These are phyloP conservation scores for Stenurella melanura DNA, from an alignment of 2,888 invertebrate species.

Conservation along the genomic window DNA sequence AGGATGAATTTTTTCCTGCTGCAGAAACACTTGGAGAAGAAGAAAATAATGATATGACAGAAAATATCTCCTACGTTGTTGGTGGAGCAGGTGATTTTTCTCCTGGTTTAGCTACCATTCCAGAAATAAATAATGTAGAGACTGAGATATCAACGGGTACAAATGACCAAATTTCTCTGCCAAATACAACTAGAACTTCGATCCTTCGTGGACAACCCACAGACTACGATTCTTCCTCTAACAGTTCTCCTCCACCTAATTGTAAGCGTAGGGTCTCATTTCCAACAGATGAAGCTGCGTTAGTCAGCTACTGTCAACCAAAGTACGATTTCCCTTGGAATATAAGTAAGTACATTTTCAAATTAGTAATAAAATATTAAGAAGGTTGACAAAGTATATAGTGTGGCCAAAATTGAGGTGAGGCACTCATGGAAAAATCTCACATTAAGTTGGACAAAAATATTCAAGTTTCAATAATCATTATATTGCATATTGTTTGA, in stretches of 20 bases:
- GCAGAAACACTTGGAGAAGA: conserved; percentile 4
- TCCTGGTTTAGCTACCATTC: conserved; percentile 45
- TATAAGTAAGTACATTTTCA: conserved; percentile 58
- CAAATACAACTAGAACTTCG: conserved; percentile 53
- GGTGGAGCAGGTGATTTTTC: conserved; percentile 28
- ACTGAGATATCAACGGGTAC: conserved; percentile 46
- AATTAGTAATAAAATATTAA: not conserved
- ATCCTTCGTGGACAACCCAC: conserved; percentile 61
- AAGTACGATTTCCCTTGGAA: conserved; percentile 58
- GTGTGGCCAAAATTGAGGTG: too few species aligned
- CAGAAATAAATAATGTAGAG: conserved; percentile 45
- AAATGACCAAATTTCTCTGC: conserved; percentile 49
- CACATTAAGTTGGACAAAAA: too few species aligned
- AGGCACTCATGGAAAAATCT: too few species aligned
- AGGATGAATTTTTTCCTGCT: conserved; percentile 16
- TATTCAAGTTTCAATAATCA: too few species aligned
- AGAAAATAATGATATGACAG: conserved; percentile 12
- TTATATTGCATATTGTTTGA: too few species aligned
- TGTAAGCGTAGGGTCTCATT: conserved; percentile 60
- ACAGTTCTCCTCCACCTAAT: conserved; percentile 33
- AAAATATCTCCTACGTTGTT: conserved; percentile 17
- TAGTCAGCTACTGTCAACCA: conserved; percentile 63
- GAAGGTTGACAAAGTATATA: too few species aligned
- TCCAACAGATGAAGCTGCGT: conserved; percentile 56
- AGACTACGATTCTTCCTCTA: conserved; percentile 50